These are phyloP conservation scores for Florisuga fusca DNA, from an alignment of 2,797 vertebrate species.

Conservation along the genomic window DNA sequence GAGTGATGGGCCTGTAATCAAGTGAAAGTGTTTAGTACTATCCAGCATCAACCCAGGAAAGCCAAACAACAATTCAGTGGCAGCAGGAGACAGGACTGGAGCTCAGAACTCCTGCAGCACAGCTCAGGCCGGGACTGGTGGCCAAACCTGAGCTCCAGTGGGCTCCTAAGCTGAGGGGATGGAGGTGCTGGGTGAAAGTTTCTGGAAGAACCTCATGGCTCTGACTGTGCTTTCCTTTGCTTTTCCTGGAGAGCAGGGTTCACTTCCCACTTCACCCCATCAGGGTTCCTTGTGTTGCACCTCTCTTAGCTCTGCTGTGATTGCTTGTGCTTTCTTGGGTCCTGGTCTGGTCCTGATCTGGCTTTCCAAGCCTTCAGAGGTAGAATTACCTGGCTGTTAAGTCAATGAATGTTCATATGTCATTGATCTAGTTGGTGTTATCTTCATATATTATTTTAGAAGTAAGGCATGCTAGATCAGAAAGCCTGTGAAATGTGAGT, in stretches of 20 bases:
- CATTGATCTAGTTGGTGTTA: not conserved
- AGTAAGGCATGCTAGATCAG: not conserved
- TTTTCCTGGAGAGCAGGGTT: not conserved
- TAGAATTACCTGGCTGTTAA: not conserved
- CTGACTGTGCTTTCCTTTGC: not conserved
- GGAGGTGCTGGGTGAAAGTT: not conserved
- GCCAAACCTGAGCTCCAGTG: fast-evolving
- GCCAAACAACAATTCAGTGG: not conserved
- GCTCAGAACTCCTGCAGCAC: not conserved
- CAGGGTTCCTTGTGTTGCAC: not conserved
- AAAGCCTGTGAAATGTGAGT: not conserved
- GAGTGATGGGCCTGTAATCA: not conserved
- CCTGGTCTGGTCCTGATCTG: not conserved
- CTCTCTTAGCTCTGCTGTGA: not conserved
- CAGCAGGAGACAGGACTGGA: not conserved
- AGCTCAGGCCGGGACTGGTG: not conserved
- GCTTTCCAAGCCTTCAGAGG: not conserved
- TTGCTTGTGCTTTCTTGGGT: not conserved
- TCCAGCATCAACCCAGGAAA: not conserved
- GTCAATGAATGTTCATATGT: not conserved
- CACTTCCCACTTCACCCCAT: not conserved
- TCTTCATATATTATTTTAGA: not conserved
- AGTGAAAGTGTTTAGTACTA: not conserved
- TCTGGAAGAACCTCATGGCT: not conserved
- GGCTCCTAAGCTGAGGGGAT: not conserved